These are phyloP conservation scores for Spinus pinus DNA, from an alignment of 2,797 vertebrate species.

Conservation along the genomic window DNA sequence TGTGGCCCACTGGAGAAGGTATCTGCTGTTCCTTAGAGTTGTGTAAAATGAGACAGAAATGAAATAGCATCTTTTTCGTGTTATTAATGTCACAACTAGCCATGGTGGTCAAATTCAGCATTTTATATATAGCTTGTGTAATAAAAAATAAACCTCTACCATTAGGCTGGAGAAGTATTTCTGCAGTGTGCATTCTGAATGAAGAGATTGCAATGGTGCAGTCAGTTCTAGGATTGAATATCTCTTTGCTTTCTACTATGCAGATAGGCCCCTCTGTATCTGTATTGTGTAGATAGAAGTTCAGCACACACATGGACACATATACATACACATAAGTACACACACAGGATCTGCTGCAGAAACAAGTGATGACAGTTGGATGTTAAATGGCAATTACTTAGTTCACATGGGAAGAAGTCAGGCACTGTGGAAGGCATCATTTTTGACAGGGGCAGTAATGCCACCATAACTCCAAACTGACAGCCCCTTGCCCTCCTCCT, in stretches of 20 bases:
- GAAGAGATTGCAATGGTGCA: neutral
- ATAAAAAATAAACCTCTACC: constrained; percentile 9
- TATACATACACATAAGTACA: accelerated
- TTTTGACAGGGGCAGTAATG: neutral
- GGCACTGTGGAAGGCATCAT: neutral
- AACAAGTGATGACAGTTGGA: neutral
- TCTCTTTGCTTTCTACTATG: neutral
- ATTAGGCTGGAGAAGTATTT: neutral
- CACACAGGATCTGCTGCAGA: neutral
- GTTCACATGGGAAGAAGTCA: neutral
- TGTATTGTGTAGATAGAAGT: neutral
- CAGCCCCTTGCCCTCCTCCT: neutral
- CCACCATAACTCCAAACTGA: neutral
- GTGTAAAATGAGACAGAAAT: neutral
- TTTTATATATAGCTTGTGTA: constrained; percentile 6
- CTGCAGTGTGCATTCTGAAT: neutral
- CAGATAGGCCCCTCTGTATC: neutral
- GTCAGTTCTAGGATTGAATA: neutral
- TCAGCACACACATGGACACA: neutral
- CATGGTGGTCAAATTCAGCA: neutral
- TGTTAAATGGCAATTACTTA: neutral
- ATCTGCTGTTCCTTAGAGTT: neutral
- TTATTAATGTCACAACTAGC: neutral
- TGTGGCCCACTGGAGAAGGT: neutral
- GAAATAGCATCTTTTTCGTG: neutral